Evolutionary conservation across 35 echinoderm and acorn worm genomes (phyloP).

Genomic region (Lytechinus variegatus): DNA sequence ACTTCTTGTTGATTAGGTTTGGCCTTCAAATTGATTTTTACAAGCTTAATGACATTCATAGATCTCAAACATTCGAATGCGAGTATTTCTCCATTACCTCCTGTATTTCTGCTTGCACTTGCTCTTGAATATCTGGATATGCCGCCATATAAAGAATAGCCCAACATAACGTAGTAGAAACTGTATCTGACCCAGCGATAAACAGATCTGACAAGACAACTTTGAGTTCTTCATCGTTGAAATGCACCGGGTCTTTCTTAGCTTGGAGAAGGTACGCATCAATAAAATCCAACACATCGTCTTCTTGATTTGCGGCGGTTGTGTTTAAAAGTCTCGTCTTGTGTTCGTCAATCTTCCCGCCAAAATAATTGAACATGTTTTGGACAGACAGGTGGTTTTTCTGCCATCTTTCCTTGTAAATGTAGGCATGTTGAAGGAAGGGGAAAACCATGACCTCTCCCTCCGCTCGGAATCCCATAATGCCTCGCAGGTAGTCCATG

Average conservation of each 20-base stretch:
- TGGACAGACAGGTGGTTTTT: not conserved
- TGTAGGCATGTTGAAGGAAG: not conserved
- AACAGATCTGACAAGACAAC: slow-evolving; percentile 50
- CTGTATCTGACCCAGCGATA: slow-evolving; percentile 44
- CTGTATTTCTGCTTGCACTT: slow-evolving; percentile 43
- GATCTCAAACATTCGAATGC: no score
- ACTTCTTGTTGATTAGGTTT: no score
- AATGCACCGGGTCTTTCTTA: not conserved
- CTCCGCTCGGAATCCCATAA: not conserved
- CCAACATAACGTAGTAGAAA: slow-evolving; percentile 36
- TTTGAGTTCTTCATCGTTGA: slow-evolving; percentile 39
- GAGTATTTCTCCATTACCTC: not conserved
- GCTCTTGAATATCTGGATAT: slow-evolving; percentile 40
- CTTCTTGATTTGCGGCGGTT: not conserved
- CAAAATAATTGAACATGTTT: slow-evolving; percentile 35
- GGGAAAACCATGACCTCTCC: slow-evolving; percentile 21
- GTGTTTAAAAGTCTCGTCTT: not conserved
- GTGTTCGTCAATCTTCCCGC: slow-evolving; percentile 48
- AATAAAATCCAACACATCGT: slow-evolving; percentile 39
- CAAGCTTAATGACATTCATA: no score
- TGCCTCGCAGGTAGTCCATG: slow-evolving; percentile 26
- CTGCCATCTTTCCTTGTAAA: slow-evolving; percentile 14
- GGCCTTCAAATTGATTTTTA: no score
- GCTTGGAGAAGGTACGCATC: slow-evolving; percentile 49
- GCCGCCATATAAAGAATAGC: slow-evolving; percentile 38